Base-by-base conservation (phyloP, 35 echinoderm and acorn worm species). In the Patiria miniata region DNA sequence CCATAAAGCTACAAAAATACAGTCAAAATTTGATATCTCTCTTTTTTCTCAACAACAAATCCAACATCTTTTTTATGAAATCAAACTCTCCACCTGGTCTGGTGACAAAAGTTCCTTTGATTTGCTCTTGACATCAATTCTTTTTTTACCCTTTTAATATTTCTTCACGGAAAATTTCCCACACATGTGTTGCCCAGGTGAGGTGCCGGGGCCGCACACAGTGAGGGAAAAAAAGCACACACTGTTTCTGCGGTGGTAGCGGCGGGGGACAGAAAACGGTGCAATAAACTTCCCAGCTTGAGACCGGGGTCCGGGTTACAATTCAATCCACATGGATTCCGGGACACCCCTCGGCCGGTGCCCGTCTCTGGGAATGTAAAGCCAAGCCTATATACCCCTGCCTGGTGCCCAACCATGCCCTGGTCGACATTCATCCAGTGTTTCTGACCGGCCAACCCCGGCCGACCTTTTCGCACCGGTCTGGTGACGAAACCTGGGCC, bases 211-310 rank as follows among this genome's bases (percentile, higher is more conserved):
- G 42, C 42, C 4, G 26, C 65, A 73, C 65, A 73, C 65, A 73
- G 65, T 23, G 29, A 73, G 65, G n/a, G n/a, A n/a, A n/a, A n/a
- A n/a, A n/a, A n/a, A 73, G 14, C 4, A 23, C 26, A 14, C 65
- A 73, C 65, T 26, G 65, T 34, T 73, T 73, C 65, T 34, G 26
- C 34, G 3, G 26, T 22, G 65, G 42, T 12, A 47, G 42, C 42
- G 42, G 42, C 42, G 12, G 42, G 42, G 12, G 42, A 73, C 26
- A 73, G 65, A 36, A 30, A 73, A 23, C 65, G 8, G 34, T 30
- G 65, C 26, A 73, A 73, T 73, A 73, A 73, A 32, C 65, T 32
- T 12, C 65, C 65, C 65, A 73, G 65, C 65, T 73, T 73, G 65
- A 73, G 22, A 73, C 65, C 23, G 42, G 42, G 42, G n/a, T 6